Conservation (phyloP, 1,140 invertebrate genomes). For the Antheraea pernyi region DNA sequence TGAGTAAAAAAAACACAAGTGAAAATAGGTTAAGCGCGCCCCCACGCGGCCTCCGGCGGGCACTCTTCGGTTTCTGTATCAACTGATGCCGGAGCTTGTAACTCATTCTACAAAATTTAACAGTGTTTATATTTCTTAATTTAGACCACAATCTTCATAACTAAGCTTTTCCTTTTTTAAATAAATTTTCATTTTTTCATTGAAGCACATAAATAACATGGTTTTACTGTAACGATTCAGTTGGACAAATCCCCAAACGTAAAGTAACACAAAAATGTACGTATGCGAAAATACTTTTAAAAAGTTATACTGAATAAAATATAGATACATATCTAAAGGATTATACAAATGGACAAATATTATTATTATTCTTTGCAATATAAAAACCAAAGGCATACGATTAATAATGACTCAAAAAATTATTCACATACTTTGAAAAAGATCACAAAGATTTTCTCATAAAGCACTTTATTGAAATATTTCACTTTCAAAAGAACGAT, state of each 20-base stretch:
- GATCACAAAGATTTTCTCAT: not conserved
- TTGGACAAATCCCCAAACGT: no score
- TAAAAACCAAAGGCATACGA: not conserved
- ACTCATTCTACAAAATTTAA: slow-evolving; percentile 1
- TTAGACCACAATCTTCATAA: no score
- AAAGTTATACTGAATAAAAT: no score
- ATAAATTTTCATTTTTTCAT: no score
- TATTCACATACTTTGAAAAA: not conserved
- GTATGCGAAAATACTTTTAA: no score
- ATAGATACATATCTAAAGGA: no score
- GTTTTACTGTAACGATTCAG: no score
- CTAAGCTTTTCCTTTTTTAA: no score
- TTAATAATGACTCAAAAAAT: no score
- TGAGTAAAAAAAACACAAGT: slow-evolving; percentile 60
- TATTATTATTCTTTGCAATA: not conserved
- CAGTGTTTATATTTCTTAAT: not conserved
- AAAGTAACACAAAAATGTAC: no score
- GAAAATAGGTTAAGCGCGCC: slow-evolving; percentile 69
- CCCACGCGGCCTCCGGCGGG: slow-evolving; percentile 33
- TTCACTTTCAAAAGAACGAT: slow-evolving; percentile 3
- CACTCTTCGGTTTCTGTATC: slow-evolving; percentile 54
- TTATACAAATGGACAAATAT: no score
- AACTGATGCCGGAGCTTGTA: not conserved
- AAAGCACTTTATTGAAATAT: not conserved
- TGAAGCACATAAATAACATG: no score